Evolutionary conservation across 2,797 vertebrate genomes (phyloP), one percentile per base, ranked within the genome.

Genomic region (Poliocrania exsul): DNA sequence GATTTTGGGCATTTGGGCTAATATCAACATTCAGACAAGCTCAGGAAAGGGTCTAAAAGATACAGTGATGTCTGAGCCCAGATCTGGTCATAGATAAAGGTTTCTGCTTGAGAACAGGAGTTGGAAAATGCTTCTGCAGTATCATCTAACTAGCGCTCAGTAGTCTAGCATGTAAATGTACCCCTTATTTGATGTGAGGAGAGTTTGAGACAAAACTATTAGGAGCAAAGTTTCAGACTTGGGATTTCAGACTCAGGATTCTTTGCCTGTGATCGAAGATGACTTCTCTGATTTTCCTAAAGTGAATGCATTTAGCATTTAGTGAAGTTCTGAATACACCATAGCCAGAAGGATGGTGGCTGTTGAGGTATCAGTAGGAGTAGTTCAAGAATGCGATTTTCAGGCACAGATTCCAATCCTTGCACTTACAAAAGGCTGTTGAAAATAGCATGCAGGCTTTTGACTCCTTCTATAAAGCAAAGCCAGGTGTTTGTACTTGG

Each of bases 401-500:
- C 73, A 54, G 60, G 54, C 75, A 84, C 12, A 69, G 40, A 70
- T 90, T 93, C 82, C 80, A 92, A 24, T 50, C 38, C 28, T 90
- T 78, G 40, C 23, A 44, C 46, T 58, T 72, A 37, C 10, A 83
- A 69, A 84, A 75, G 40, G 33, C 73, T 88, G 50, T 81, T 88
- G 73, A 90, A 91, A 77, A 95, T 51, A 81, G 8, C 79, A 49
- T 23, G 62, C 62, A 84, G 86, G 44, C 31, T 80, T 95, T 86
- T 60, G 33, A 42, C 40, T 89, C 46, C 56, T 86, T 93, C 71
- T 81, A 6, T 81, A 90, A 94, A 87, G 78, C 56, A 77, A 77
- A 95, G 33, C 90, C 94, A 95, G 78, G 78, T 93, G 90, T 82
- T 80, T 82, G 53, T 69, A 31, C 69, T 95, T 87, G 61, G 71